Evolutionary conservation across 2,113 vertebrate species (phyloP).

Genomic region (Periophthalmodon schlosseri): DNA sequence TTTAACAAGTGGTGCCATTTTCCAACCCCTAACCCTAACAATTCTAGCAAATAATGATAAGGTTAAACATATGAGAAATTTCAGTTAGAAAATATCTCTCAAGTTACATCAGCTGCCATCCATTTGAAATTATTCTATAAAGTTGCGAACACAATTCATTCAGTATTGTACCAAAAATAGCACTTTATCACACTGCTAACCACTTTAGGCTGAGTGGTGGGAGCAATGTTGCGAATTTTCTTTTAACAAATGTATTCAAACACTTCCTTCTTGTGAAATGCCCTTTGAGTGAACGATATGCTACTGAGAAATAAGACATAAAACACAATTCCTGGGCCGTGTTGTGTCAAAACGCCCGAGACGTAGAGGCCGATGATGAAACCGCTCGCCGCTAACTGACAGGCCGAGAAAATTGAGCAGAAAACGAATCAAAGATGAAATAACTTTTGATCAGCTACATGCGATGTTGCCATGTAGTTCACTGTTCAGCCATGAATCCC

Average conservation of each 20-base stretch:
- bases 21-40: too few species aligned
- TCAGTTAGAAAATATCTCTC: too few species aligned
- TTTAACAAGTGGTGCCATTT: too few species aligned
- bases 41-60: too few species aligned
- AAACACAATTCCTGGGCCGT: constrained; percentile 44
- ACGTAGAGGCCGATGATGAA: constrained; percentile 49
- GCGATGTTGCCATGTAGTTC: constrained; percentile 27
- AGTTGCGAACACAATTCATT: neutral
- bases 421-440: constrained; percentile 42
- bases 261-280: constrained; percentile 17
- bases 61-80: too few species aligned
- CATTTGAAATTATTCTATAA: neutral
- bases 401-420: constrained; percentile 29
- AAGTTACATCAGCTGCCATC: too few species aligned
- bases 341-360: constrained; percentile 27
- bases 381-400: constrained; percentile 43
- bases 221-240: neutral
- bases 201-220: neutral
- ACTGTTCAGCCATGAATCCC: constrained; percentile 26
- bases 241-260: constrained; percentile 4
- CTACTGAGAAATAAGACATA: constrained; percentile 39
- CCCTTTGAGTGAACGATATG: constrained; percentile 38
- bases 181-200: neutral
- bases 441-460: constrained; percentile 59
- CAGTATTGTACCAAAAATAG: neutral